These are phyloP conservation scores for Eptesicus fuscus DNA, from an alignment of 2,113 vertebrate genomes.

Conservation along the genomic window DNA sequence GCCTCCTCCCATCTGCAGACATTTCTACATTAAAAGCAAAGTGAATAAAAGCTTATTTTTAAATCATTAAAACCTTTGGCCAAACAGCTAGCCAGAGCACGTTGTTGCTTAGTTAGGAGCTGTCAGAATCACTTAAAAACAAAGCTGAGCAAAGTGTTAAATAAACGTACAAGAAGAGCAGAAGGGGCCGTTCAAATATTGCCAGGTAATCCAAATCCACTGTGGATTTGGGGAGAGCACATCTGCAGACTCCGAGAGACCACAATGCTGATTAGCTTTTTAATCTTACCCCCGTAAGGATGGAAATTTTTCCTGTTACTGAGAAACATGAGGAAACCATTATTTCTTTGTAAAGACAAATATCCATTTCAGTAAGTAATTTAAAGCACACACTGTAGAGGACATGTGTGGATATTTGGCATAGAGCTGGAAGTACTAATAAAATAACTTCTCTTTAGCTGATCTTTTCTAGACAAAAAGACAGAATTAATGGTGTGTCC, in stretches of 20 bases:
- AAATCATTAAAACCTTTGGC: slow-evolving; percentile 60
- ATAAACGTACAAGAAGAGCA: neutral
- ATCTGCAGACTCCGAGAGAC: slow-evolving; percentile 44
- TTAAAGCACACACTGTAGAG: slow-evolving; percentile 63
- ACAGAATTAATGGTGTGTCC: slow-evolving; percentile 48
- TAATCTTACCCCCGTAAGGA: slow-evolving; percentile 63
- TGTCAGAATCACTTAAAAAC: slow-evolving; percentile 63
- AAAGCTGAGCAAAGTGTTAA: slow-evolving; percentile 60
- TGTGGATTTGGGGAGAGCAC: neutral
- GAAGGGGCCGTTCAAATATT: slow-evolving; percentile 33
- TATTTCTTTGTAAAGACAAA: slow-evolving; percentile 76
- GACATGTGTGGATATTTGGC: slow-evolving; percentile 72
- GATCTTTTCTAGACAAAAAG: slow-evolving; percentile 52
- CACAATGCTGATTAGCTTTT: slow-evolving; percentile 60
- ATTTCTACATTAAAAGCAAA: slow-evolving; percentile 43
- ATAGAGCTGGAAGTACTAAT: slow-evolving; percentile 47
- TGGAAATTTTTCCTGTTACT: slow-evolving; percentile 70
- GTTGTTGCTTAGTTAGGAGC: slow-evolving; percentile 56
- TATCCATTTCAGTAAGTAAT: slow-evolving; percentile 75
- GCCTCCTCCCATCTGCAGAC: neutral
- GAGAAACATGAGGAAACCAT: slow-evolving; percentile 74
- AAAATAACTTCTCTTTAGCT: slow-evolving; percentile 67
- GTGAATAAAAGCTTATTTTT: slow-evolving; percentile 59
- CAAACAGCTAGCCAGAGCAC: slow-evolving; percentile 35
- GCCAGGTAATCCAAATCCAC: slow-evolving; percentile 47